Percentiles rank a stretch among this genome's conserved stretches.
Evolutionary conservation across 2,113 vertebrate species (phyloP).

Genomic region (Xiphorhynchus elegans): DNA sequence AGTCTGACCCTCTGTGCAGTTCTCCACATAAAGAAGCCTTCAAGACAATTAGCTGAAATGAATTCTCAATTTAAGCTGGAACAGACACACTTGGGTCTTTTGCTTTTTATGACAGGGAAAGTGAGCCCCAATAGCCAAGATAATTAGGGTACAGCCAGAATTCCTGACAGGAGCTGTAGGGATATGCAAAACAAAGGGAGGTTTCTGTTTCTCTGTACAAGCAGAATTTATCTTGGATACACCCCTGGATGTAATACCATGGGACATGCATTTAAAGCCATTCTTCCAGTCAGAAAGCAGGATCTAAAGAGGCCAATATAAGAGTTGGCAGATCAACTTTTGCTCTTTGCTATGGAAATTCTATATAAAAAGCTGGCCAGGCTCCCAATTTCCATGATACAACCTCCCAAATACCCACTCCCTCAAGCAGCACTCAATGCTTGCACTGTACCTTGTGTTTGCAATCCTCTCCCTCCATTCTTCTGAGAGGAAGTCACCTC

Average conservation of each 20-base stretch:
- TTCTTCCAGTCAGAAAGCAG: not conserved
- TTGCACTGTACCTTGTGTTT: conserved; percentile 89
- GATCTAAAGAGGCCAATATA: conserved; percentile 2
- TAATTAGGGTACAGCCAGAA: not conserved
- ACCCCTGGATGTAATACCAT: not conserved
- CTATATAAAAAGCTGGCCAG: conserved; percentile 56
- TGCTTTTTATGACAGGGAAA: not conserved
- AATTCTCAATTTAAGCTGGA: not conserved
- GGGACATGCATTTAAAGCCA: not conserved
- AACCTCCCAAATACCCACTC: conserved; percentile 12
- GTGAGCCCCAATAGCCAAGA: not conserved
- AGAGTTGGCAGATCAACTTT: conserved; percentile 8
- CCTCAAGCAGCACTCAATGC: not conserved
- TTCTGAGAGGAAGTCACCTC: conserved; percentile 97
- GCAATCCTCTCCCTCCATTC: conserved; percentile 98
- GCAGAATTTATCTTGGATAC: conserved; percentile 4
- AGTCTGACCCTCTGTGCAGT: not conserved
- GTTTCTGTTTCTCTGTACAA: not conserved
- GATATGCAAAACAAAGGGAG: not conserved
- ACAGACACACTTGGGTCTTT: not conserved
- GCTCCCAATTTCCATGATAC: conserved; percentile 55
- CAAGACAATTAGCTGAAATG: not conserved
- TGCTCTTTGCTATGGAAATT: conserved; percentile 60
- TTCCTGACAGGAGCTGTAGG: not conserved
- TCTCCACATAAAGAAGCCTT: not conserved